Evolutionary conservation across 2,888 invertebrate species (phyloP), one percentile per base, ranked within the genome.

Genomic region (Drosophila sordidapex): DNA sequence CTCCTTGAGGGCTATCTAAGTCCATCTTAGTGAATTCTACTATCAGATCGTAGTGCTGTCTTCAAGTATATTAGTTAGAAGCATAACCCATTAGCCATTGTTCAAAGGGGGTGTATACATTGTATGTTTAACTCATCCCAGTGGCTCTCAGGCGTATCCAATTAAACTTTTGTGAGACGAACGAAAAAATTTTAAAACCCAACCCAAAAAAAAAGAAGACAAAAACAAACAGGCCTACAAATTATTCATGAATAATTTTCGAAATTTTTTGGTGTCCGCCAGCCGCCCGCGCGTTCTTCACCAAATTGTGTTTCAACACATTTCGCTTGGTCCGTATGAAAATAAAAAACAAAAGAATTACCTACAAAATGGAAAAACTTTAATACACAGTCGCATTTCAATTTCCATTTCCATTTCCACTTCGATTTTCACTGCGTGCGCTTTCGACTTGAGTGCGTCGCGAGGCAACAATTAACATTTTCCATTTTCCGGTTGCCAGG

Each of bases 401-500:
- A 67, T 57, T 57, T 51, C 56, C 38, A 56, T 66, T 73, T 76
- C 72, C 81, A 72, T 66, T 73, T 76, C 72, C 81, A 72, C 74
- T 77, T 80, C 75, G 74, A 82, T 83, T 83, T 79, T 74, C 74
- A 81, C 70, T 75, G 75, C 66, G 75, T 72, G 86, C 82, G 76
- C 74, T 88, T 88, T 87, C 87, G 72, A 88, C 75, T 80, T 88
- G 89, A 87, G 87, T 87, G 87, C 85, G 83, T 89, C 73, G 76
- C 80, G 62, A 78, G 78, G 67, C 78, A 69, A 79, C 82, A 87
- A 91, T 91, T 91, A 91, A 91, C 78, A 88, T 87, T 90, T 90
- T 82, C 82, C 83, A 90, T 90, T 91, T 90, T 89, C 90, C 89
- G 89, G 82, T 83, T 87, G 83, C 81, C 79, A 71, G 81, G 60